Base-by-base conservation (phyloP, 2,113 vertebrate species). In the Forbesichthys agassizii region DNA sequence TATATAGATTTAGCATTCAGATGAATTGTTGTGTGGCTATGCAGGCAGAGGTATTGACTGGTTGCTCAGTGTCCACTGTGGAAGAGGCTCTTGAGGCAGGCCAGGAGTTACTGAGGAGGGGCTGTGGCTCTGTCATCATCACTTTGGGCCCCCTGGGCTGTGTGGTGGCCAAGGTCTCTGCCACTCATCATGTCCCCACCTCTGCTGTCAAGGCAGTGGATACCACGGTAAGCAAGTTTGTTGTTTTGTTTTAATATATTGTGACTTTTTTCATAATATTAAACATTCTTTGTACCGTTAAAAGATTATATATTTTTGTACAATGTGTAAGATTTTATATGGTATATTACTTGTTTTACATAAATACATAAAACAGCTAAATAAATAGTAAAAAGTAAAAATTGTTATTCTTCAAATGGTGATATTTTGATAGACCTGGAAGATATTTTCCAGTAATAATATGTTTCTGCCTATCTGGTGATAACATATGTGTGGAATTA, bases 11-110 rank as follows among this genome's bases (percentile, higher is more conserved):
- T 52, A 8, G 5, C 9, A 8, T 20, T 56, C n/a, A 13, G 18
- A n/a, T 56, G 11, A 56, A 9, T 18, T n/a, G 7, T 9, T 3
- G n/a, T 56, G 48, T 33, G 4, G 10, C 57, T 33, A 27, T 54
- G 11, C 89, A 99, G 97, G 95, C 96, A 64, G 96, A 98, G 92
- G 92, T 97, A 84, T 88, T 99, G 80, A 98, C 95, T 0, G 92
- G 94, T 18, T 78, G 89, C 61, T 27, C 79, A 0, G 96, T 98
- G 8, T 5, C 80, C 56, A 93, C 72, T 56, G 81, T 90, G 11
- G 91, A 91, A 48, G 95, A 95, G 8, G 96, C 96, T 5, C 89
- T 78, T 56, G 84, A 67, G 60, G 96, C 92, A 12, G 91, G 92
- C 2, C 64, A 4, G 73, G 80, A 92, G 80, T 93, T 99, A 79